Percentiles rank a stretch among this genome's conserved stretches.
phyloP scores from a whole-genome alignment of 2,797 vertebrate genomes.

The Sorex maritimensis region DNA sequence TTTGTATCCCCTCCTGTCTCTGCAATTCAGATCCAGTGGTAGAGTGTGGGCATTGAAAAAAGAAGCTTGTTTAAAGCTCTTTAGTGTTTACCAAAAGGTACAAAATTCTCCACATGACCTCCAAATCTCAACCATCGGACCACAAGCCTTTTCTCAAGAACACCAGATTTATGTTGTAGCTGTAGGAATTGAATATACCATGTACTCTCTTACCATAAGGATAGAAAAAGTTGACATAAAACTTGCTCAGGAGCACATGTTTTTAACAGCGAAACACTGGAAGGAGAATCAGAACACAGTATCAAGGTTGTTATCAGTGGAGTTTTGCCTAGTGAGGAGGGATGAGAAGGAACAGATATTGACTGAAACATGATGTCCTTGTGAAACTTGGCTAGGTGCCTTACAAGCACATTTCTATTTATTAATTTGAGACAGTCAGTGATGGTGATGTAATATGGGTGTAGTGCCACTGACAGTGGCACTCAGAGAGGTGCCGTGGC shows the following conservation, averaged over 20 bases:
- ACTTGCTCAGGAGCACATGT: background rate
- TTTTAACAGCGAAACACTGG: no score
- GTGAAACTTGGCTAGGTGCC: background rate
- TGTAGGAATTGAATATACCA: background rate
- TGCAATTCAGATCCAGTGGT: background rate
- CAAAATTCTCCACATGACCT: background rate
- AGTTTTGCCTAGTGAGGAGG: background rate
- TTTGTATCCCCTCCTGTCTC: background rate
- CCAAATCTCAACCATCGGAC: background rate
- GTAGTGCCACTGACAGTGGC: rapidly evolving
- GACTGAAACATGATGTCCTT: background rate
- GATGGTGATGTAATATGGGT: background rate
- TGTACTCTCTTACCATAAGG: background rate
- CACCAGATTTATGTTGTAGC: background rate
- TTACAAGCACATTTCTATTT: background rate
- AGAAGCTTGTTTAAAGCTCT: constrained; percentile 1
- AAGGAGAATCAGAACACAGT: background rate
- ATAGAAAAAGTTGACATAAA: background rate
- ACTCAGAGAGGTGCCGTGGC: background rate
- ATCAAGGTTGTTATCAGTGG: background rate
- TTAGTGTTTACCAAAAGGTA: background rate
- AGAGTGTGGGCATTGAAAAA: background rate
- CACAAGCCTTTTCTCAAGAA: background rate
- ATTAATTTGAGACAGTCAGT: background rate
- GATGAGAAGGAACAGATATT: background rate